Percentiles rank a stretch among this genome's conserved stretches.
These are phyloP conservation scores for Sapajus apella DNA, from an alignment of 2,113 vertebrate genomes.

Conservation along the genomic window DNA sequence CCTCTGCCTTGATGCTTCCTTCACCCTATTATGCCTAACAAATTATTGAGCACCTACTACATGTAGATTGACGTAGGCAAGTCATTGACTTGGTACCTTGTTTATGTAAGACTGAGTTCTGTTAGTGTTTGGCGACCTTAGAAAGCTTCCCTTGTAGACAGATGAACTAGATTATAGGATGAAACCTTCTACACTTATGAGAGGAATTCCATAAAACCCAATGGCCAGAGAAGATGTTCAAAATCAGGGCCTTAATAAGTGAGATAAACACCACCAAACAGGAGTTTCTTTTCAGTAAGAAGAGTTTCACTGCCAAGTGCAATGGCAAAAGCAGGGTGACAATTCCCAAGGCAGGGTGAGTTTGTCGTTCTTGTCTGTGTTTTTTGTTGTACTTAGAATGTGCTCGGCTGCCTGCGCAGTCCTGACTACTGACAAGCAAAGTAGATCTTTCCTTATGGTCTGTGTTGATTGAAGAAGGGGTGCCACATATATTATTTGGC, in stretches of 20 bases:
- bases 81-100: not conserved
- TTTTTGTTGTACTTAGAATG: not conserved
- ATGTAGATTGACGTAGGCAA: not conserved
- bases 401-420: not conserved
- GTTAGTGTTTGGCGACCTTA: not conserved
- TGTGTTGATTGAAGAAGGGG: not conserved
- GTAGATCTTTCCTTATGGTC: not conserved
- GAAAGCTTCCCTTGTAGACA: not conserved
- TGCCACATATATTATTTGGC: not conserved
- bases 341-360: not conserved
- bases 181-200: not conserved
- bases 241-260: not conserved
- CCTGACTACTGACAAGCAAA: not conserved
- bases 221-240: not conserved
- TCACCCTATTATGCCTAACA: not conserved
- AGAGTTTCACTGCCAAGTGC: not conserved
- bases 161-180: not conserved
- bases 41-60: not conserved
- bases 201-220: not conserved
- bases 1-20: not conserved
- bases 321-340: not conserved
- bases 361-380: not conserved
- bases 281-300: not conserved
- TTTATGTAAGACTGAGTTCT: not conserved
- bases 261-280: not conserved